Evolutionary conservation across 2,113 vertebrate genomes (phyloP), one percentile per base, ranked within the genome.

Genomic region (Brachirus orientalis): DNA sequence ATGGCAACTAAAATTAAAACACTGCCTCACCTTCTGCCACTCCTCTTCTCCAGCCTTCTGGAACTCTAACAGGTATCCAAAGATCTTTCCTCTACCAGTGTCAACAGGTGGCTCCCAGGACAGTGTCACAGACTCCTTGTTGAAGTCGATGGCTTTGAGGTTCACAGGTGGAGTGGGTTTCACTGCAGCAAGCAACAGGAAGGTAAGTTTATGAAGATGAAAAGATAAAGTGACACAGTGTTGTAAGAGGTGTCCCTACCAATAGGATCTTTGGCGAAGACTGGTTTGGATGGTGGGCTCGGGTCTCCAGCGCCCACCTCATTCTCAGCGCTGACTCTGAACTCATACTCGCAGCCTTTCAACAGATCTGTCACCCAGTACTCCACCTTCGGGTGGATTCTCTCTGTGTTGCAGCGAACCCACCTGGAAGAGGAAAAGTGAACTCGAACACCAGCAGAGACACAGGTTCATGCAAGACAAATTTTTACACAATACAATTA

Each of bases 221-320:
- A 18, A 33, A 0, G 16, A 8, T 9, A 38, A 16, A 41, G 13
- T 6, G 0, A 22, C 22, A 0, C 6, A 9, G 0, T 22, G 5
- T 33, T 36, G 3, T 7, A 5, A 28, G 2, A 72, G 33, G 7
- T 63, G 63, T 74, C 72, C 89, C 75, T 93, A 99, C 98, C 94
- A 0, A 99, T 95, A 77, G 97, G 98, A 89, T 99, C 96, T 94
- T 94, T 98, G 78, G 98, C 97, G 2, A 98, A 96, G 79, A 97
- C 61, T 11, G 97, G 98, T 88, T 98, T 98, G 65, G 98, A 96
- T 28, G 98, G 95, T 73, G 96, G 96, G 74, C 98, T 99, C 50
- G 96, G 95, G 72, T 99, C 96, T 86, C 98, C 95, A 59, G 95
- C 74, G 4, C 98, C 98, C 83, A 99, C 92, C 89, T 94, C 94